Conservation (phyloP, 1,140 invertebrate species). For the Lineus longissimus region DNA sequence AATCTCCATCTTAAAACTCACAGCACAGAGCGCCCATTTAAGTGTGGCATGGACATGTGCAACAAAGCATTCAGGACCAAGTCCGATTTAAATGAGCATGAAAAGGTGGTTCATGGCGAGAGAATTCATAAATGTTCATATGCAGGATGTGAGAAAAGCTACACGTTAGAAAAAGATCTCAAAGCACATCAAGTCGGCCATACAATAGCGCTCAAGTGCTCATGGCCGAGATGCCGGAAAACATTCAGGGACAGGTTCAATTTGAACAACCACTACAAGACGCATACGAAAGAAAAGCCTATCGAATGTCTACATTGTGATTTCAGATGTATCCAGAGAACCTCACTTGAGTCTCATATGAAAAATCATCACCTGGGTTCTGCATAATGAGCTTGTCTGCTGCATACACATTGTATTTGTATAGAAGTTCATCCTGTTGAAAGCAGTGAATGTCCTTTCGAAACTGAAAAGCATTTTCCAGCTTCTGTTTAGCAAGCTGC, state of each 20-base stretch:
- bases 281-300: conserved; percentile 1
- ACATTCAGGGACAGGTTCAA: conserved; percentile 3
- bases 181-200: neutral
- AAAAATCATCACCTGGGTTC: neutral
- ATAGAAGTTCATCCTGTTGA: too few species aligned
- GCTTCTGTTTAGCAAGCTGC: too few species aligned
- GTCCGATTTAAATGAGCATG: neutral
- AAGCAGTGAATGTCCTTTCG: too few species aligned
- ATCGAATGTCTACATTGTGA: conserved; percentile 7
- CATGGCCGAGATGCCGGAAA: neutral
- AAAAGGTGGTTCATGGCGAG: neutral
- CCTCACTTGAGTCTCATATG: conserved; percentile 4
- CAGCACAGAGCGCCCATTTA: neutral
- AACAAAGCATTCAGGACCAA: neutral
- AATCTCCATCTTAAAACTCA: neutral
- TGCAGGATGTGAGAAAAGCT: neutral
- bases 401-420: too few species aligned
- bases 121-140: neutral
- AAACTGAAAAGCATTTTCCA: too few species aligned
- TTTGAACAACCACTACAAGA: conserved; percentile 2
- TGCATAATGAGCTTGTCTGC: too few species aligned
- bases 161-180: conserved; percentile 5
- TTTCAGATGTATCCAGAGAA: conserved; percentile 5
- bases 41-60: neutral
- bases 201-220: neutral